Percentiles rank a stretch among this genome's conserved stretches.
Evolutionary conservation across 2,888 invertebrate genomes (phyloP).

Genomic region (Heliothis peltigera): DNA sequence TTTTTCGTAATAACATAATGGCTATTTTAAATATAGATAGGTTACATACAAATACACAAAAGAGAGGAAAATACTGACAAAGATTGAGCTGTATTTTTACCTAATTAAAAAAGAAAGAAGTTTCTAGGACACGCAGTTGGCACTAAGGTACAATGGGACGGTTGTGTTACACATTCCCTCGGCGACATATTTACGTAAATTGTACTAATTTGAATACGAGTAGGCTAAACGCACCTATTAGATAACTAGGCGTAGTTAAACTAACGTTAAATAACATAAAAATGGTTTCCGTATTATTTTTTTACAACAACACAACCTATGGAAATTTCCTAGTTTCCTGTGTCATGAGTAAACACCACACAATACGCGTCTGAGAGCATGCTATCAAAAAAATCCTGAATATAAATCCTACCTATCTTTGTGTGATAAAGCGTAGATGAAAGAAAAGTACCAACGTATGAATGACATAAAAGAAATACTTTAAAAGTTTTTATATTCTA

Average conservation of each 20-base stretch:
- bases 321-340: too few species aligned
- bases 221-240: constrained; percentile 26
- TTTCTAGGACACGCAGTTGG: constrained; percentile 59
- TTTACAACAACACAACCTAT: not conserved
- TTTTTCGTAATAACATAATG: not conserved
- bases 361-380: too few species aligned
- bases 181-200: constrained; percentile 21
- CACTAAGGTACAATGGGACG: constrained; percentile 66
- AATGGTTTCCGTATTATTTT: not conserved
- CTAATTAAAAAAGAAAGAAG: constrained; percentile 9
- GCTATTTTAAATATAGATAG: not conserved
- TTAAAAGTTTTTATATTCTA: constrained; percentile 13
- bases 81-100: constrained; percentile 38
- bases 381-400: too few species aligned
- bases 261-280: not conserved
- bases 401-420: too few species aligned
- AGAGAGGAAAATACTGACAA: constrained; percentile 40
- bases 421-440: not conserved
- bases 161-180: constrained; percentile 21
- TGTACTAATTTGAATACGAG: constrained; percentile 12
- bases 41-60: constrained; percentile 10
- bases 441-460: not conserved
- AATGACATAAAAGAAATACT: constrained; percentile 3
- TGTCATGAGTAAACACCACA: too few species aligned
- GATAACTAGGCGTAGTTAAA: constrained; percentile 6